A percentile compares a stretch with the other conserved stretches of the same genome.
Conservation (phyloP, 2,113 vertebrate genomes). For the Gallinago media region DNA sequence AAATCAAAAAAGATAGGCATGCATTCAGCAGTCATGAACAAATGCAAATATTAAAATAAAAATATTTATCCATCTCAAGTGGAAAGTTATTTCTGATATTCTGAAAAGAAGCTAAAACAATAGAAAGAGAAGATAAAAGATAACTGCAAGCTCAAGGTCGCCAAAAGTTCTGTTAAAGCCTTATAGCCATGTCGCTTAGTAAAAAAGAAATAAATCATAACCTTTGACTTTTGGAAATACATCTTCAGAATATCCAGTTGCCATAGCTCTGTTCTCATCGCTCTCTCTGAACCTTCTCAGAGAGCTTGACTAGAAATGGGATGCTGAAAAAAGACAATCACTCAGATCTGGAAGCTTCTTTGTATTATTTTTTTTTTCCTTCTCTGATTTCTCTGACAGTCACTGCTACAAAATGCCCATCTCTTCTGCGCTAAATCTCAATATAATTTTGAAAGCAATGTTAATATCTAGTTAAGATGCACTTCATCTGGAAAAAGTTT, state of each 20-base stretch:
- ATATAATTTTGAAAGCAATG: neutral
- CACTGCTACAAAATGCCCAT: neutral
- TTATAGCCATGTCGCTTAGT: neutral
- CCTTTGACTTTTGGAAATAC: neutral
- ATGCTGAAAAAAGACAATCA: neutral
- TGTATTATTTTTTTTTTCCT: neutral
- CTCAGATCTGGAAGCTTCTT: neutral
- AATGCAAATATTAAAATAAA: neutral
- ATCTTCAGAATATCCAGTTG: neutral
- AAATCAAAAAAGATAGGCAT: neutral
- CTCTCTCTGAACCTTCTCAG: neutral
- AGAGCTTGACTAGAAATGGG: neutral
- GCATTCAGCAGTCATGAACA: neutral
- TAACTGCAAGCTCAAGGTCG: neutral
- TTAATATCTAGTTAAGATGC: neutral
- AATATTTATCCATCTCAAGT: neutral
- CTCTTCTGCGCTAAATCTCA: neutral
- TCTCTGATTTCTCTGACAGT: neutral
- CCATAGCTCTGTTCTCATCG: neutral
- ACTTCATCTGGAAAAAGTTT: neutral
- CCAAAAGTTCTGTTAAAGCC: neutral
- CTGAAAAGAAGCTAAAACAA: neutral
- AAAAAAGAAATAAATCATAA: slow-evolving; percentile 2
- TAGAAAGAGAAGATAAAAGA: neutral
- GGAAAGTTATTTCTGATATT: neutral